Evolutionary conservation across 2,888 invertebrate genomes (phyloP), one percentile per base, ranked within the genome.

Genomic region (Chorisops tibialis): DNA sequence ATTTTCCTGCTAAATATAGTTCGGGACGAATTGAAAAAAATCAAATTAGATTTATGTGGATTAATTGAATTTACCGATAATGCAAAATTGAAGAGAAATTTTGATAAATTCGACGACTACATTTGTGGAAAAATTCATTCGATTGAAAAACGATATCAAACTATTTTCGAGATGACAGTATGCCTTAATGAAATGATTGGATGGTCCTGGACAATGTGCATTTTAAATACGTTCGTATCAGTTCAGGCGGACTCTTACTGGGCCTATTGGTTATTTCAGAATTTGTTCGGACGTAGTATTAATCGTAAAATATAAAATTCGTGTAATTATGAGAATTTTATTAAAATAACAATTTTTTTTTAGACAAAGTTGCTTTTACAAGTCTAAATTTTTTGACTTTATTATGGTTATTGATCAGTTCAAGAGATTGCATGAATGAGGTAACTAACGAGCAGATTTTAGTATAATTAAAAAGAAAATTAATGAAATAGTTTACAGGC

Each of bases 361-460:
- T 43, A n/a, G 7, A 7, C 14, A 1, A 16, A 43, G 14, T n/a
- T n/a, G 6, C 11, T 47, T 47, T 19, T n/a, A 47, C 19, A 19
- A 21, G 9, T 9, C 18, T 47, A 5, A 5, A 9, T 47, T 21
- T 11, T 12, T 47, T n/a, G 2, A 2, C 24, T 2, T n/a, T 4
- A 2, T n/a, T 49, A 16, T 22, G 21, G 11, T 12, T 49, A 6
- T 18, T 49, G 6, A 24, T n/a, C 12, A 49, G n/a, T 16, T 21
- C 49, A 12, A 11, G 24, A 30, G 22, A 49, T n/a, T 49, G 49
- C n/a, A 30, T 49, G 24, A 24, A 49, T 6, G 49, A 49, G 49
- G 49, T 49, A 30, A 49, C 4, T 6, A 6, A n/a, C 14, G 14
- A 18, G n/a, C 6, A 18, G 4, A n/a, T 21, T 24, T 49, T n/a